These are phyloP conservation scores for Aporrectodea caliginosa DNA, from an alignment of 1,140 invertebrate species.

Conservation along the genomic window DNA sequence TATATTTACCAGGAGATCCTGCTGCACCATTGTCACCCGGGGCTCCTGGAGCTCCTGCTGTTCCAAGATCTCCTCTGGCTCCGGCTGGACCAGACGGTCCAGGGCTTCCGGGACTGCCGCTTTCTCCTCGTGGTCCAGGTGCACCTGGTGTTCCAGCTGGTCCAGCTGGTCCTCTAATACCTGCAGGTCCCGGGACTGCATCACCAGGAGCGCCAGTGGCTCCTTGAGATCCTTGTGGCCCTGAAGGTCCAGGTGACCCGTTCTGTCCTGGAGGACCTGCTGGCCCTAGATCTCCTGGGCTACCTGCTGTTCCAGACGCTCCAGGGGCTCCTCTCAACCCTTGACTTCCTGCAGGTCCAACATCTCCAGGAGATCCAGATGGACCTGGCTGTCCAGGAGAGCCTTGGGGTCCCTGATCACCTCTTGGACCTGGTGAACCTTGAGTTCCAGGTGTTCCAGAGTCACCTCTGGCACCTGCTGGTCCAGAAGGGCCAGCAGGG, in stretches of 20 bases:
- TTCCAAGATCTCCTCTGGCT: not conserved
- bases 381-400: constrained; percentile 63
- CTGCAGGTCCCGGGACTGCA: not conserved
- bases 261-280: constrained; percentile 14
- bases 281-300: not conserved
- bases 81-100: not conserved
- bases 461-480: constrained; percentile 40
- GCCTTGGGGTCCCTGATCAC: constrained; percentile 63
- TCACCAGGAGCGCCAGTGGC: constrained; percentile 5
- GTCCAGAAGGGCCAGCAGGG: constrained; percentile 4
- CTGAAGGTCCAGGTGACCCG: constrained; percentile 33
- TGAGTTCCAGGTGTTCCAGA: constrained; percentile 60
- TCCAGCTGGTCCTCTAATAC: not conserved
- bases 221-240: not conserved
- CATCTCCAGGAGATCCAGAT: constrained; percentile 54
- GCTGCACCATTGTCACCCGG: not conserved
- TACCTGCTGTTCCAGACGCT: not conserved
- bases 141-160: not conserved
- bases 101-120: not conserved
- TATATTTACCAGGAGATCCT: not conserved
- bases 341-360: constrained; percentile 59
- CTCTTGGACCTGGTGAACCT: constrained; percentile 56
- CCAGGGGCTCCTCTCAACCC: constrained; percentile 36
- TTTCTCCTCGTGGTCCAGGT: not conserved
- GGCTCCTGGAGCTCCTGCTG: not conserved